Conservation (phyloP, 2,888 invertebrate genomes). For the Cinara cedri region DNA sequence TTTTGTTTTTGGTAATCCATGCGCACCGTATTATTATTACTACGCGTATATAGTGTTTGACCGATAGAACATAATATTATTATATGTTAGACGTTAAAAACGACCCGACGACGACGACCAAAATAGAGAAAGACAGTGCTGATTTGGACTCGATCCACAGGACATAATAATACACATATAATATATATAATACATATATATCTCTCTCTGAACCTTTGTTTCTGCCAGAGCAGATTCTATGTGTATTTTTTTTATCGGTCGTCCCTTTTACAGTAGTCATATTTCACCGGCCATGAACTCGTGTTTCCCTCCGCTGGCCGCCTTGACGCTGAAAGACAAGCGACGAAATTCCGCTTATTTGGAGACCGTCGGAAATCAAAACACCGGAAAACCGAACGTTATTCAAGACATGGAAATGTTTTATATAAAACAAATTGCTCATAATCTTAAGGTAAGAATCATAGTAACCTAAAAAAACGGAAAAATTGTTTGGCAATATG, state of each 20-base stretch:
- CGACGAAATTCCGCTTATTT: conserved; percentile 44
- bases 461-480: too few species aligned
- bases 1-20: conserved; percentile 44
- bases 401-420: conserved; percentile 67
- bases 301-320: conserved; percentile 66
- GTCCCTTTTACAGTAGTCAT: conserved; percentile 35
- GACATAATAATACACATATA: conserved; percentile 1
- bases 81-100: conserved; percentile 25
- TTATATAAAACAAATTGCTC: conserved; percentile 67
- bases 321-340: conserved; percentile 63
- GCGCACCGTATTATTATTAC: background rate
- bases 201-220: conserved; percentile 5
- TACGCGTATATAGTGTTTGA: background rate
- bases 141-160: conserved; percentile 46
- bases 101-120: conserved; percentile 18
- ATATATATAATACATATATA: background rate
- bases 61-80: conserved; percentile 14
- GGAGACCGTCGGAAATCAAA: conserved; percentile 54
- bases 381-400: conserved; percentile 64
- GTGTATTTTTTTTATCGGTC: background rate
- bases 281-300: conserved; percentile 63
- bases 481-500: background rate
- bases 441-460: conserved; percentile 66
- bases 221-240: conserved; percentile 39
- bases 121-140: conserved; percentile 48